Conservation (phyloP, 2,888 invertebrate genomes). For the Rhodophaea formosa region DNA sequence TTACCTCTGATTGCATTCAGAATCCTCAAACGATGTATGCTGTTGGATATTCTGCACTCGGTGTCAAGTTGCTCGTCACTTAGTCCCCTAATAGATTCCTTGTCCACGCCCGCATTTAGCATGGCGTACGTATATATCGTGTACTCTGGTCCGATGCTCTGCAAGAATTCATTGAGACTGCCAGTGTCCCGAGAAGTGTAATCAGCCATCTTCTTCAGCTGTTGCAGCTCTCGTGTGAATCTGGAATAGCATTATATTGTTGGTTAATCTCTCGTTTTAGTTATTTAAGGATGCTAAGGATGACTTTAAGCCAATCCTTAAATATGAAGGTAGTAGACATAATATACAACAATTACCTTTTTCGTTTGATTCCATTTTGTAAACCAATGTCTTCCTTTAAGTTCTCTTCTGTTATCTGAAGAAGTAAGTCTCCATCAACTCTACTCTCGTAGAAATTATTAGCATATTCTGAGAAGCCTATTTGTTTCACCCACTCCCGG, state of each 20-base stretch:
- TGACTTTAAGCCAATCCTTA: background rate
- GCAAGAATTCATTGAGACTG: conserved; percentile 93
- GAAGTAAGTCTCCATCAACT: conserved; percentile 97
- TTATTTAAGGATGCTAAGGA: background rate
- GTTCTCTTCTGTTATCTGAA: conserved; percentile 95
- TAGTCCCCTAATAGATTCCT: conserved; percentile 90
- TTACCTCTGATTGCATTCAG: conserved; percentile 91
- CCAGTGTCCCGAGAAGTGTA: conserved; percentile 96
- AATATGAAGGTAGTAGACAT: background rate
- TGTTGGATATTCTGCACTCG: conserved; percentile 96
- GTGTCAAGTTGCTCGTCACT: conserved; percentile 94
- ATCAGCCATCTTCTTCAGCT: conserved; percentile 97
- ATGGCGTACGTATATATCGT: conserved; percentile 98
- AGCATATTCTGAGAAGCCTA: conserved; percentile 93
- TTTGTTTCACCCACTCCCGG: conserved; percentile 98
- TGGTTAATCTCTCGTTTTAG: too few species aligned
- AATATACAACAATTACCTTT: conserved; percentile 81
- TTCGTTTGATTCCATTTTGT: conserved; percentile 94
- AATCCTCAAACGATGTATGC: conserved; percentile 95
- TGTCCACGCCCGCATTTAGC: conserved; percentile 97
- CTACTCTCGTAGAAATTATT: conserved; percentile 92
- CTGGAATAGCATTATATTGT: conserved; percentile 59
- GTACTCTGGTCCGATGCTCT: conserved; percentile 92
- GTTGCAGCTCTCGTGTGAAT: conserved; percentile 95
- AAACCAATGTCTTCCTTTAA: conserved; percentile 96